Base-by-base conservation (phyloP, 2,888 invertebrate species). In the Ormyrus pomaceus region DNA sequence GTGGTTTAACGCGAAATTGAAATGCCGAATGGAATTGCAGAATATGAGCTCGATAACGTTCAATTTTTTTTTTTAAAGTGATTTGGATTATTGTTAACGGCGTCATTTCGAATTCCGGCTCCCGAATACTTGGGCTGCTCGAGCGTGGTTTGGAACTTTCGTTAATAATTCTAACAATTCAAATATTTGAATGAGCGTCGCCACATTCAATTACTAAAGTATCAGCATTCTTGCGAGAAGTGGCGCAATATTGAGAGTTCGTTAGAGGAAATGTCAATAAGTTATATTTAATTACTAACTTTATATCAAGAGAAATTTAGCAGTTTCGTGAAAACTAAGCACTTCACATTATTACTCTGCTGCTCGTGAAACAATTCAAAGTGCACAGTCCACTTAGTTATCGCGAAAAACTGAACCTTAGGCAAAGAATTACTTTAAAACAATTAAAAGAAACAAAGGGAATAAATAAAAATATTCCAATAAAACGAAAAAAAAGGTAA, bases 381-480 rank as follows among this genome's bases (percentile, higher is more conserved):
- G 19, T 19, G 19, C 19, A 19, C 19, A 19, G 19, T 19, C 1
- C 19, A 19, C 19, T 19, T 19, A 19, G 19, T 19, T 19, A 2
- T 19, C 19, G 19, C 19, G 19, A 19, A 19, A 19, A 19, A 19
- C 2, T 19, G 1, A 19, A 19, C 19, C 19, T 19, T 19, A 19
- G 19, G 19, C 19, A 19, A 19, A 19, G 19, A 19, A 19, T 19
- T 19, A 19, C 19, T 19, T 19, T 19, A 19, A 19, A 19, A 19
- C 1, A 19, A 19, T 19, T 19, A 2, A 19, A 5, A 70, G 48
- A 51, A 69, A n/a, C 9, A 13, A 13, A 19, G 6, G 2, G 34
- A 46, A 19, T 19, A 69, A 13, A 13, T 46, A 50, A 13, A 71
- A 71, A 56, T 70, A 70, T 59, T 58, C 6, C 11, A 19, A 46